Conservation (phyloP, 2,888 invertebrate species). For the Heteromurus nitidus region DNA sequence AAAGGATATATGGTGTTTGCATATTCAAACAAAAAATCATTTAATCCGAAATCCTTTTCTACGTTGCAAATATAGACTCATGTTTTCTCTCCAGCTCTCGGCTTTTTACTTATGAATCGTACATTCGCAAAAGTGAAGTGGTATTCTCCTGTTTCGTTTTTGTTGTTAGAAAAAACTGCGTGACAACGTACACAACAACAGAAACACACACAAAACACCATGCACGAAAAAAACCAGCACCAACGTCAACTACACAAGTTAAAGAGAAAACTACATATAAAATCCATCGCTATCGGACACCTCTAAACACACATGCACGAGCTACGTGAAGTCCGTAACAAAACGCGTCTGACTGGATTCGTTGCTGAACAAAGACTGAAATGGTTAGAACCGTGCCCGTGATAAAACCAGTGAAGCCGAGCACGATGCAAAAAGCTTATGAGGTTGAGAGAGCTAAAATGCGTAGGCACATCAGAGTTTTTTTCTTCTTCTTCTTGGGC, state of each 20-base stretch:
- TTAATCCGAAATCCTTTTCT: slow-evolving; percentile 7
- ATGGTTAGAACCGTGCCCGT: slow-evolving; percentile 36
- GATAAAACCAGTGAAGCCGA: slow-evolving; percentile 48
- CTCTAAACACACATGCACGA: neutral
- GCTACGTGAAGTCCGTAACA: neutral
- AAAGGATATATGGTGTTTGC: slow-evolving; percentile 14
- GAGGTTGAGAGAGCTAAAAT: slow-evolving; percentile 3
- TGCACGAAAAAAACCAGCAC: neutral
- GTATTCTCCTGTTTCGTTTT: slow-evolving; percentile 14
- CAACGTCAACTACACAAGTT: neutral
- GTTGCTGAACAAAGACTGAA: slow-evolving; percentile 60
- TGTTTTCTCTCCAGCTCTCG: neutral
- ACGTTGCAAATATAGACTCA: neutral
- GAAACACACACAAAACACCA: neutral
- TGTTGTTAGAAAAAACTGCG: slow-evolving; percentile 51
- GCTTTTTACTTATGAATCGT: slow-evolving; percentile 17
- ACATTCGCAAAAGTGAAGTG: neutral
- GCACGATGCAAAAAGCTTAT: neutral
- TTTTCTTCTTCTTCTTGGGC: neutral
- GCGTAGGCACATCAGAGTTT: slow-evolving; percentile 12
- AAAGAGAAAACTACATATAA: neutral
- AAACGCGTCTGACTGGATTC: slow-evolving; percentile 51
- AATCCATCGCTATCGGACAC: neutral
- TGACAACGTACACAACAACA: slow-evolving; percentile 49
- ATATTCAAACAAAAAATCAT: slow-evolving; percentile 25